Evolutionary conservation across 2,113 vertebrate species (phyloP).

Genomic region (Chunga burmeisteri): DNA sequence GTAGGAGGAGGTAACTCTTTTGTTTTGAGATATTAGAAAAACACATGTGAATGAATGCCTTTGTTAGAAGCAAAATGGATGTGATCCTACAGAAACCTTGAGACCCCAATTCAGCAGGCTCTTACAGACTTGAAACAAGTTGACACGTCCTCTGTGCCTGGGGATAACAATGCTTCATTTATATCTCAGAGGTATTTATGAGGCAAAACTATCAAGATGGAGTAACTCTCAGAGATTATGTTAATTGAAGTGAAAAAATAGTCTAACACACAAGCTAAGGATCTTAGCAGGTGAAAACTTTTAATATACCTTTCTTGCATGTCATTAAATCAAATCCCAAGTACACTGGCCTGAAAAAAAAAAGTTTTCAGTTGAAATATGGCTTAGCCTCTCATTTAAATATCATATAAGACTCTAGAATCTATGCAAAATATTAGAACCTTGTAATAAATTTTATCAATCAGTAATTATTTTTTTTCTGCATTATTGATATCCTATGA

Average conservation of each 20-base stretch:
- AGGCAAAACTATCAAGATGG: not conserved
- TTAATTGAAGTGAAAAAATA: not conserved
- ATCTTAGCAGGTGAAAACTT: not conserved
- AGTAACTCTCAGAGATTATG: not conserved
- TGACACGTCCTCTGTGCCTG: not conserved
- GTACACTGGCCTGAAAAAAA: not conserved
- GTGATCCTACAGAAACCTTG: not conserved
- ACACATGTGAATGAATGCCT: not conserved
- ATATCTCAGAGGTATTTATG: not conserved
- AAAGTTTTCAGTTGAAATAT: not conserved
- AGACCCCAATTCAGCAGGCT: not conserved
- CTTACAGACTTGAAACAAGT: not conserved
- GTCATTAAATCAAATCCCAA: not conserved
- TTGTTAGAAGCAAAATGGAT: not conserved
- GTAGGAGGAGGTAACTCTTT: not conserved
- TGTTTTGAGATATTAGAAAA: not conserved
- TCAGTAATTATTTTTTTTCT: no score
- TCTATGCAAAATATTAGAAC: not conserved
- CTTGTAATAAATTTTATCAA: not conserved
- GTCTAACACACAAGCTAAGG: not conserved
- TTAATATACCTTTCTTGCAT: not conserved
- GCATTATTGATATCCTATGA: not conserved
- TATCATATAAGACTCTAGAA: no score
- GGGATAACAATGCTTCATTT: not conserved
- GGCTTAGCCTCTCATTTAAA: not conserved